Base-by-base conservation (phyloP, 2,113 vertebrate species). In the Eptesicus fuscus region DNA sequence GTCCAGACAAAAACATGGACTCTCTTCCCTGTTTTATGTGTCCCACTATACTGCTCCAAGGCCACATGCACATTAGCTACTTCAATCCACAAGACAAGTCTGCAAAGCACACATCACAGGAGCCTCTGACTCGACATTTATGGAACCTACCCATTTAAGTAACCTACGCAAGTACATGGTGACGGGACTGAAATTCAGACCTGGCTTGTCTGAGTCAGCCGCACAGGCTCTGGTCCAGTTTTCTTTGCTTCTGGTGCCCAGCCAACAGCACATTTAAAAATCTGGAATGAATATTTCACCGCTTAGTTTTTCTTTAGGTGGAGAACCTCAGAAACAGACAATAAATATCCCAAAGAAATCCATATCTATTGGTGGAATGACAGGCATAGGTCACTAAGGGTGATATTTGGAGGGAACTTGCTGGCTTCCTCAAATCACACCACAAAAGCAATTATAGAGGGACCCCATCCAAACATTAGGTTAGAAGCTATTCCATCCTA, bases 1-100 rank as follows among this genome's bases (percentile, higher is more conserved):
- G 16, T 59, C 74, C 35, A 11, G 5, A 14, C 9, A 17, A 7
- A 42, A 49, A 30, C 16, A 17, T 0, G 0, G 56, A 42, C 42
- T 23, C 7, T 18, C 9, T 1, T 10, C 4, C 4, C 2, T 17
- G 32, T 70, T 32, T 56, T 37, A 10, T 4, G 0, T 4, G 8
- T 5, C 40, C 53, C 7, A 30, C 14, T 42, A 2, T 2, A 20
- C 53, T 11, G 8, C 16, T 49, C 69, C 23, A n/a, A 35, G 13
- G 42, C 37, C 37, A 13, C n/a, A 13, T 11, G 17, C 9, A 23
- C 32, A 9, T 42, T 14, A 42, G 23, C 23, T 30, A 2, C 30
- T 70, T 51, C 8, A 49, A 28, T 7, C 9, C 61, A 51, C 7
- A 40, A 37, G n/a, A 35, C 30, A 79, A 16, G 9, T 61, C 40